Evolutionary conservation across 2,797 vertebrate genomes (phyloP), one percentile per base, ranked within the genome.

Genomic region (Agapornis canus): DNA sequence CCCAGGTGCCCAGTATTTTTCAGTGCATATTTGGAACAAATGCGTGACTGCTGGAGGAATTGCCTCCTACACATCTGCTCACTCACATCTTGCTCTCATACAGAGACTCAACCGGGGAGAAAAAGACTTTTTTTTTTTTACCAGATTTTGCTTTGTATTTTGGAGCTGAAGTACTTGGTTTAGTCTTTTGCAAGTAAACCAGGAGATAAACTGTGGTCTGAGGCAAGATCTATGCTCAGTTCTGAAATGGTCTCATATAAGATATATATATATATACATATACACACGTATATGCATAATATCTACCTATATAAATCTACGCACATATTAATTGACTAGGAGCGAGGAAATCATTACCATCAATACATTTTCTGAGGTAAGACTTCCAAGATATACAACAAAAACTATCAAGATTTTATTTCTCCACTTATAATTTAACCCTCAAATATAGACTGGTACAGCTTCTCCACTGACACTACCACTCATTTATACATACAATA

Each of bases 21-120:
- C 5, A 2, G 47, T 32, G 85, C 90, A 78, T 94, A 94, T 89
- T 76, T 94, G 90, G 70, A 97, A 93, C 39, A 90, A 88, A 93
- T 45, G 48, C 23, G 7, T 72, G 86, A 89, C 47, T 78, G 56
- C 57, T 73, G 39, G 29, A 87, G 43, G 80, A 94, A 94, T 42
- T 89, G 52, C 68, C 84, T 91, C 95, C 94, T 86, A 91, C 84
- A 82, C 61, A 90, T 19, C 76, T 85, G 56, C 39, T 90, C 66
- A 16, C 45, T 79, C 54, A 49, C 14, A 25, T 89, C 88, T 73
- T 83, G 89, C 86, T 60, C 75, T 89, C 56, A 78, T 35, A 29
- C 27, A 60, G 66, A 92, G 29, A 56, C 18, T 68, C 78, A 94
- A 94, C 68, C 21, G 7, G 9, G 22, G 4, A 2, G 77, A 76